Evolutionary conservation across 2,888 invertebrate genomes (phyloP), one percentile per base, ranked within the genome.

Genomic region (Netelia inedita): DNA sequence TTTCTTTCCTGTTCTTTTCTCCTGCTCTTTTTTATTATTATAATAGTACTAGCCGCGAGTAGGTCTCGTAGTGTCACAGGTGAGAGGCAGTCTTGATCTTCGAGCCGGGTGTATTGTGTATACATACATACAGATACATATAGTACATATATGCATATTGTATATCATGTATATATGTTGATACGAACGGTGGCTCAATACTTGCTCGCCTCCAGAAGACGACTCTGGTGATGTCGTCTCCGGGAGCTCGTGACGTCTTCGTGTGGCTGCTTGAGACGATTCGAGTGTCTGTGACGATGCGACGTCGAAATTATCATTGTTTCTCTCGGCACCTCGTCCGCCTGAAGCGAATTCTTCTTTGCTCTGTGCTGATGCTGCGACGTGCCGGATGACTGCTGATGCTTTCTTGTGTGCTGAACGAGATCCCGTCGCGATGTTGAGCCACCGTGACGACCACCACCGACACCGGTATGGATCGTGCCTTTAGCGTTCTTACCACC

Each of bases 361-460:
- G 82, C 79, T 69, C 84, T 85, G 73, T 87, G 80, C 87, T 82
- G 78, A 16, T 81, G 86, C 71, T 57, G 63, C 74, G 78, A 72
- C 84, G 84, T 76, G 76, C 72, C 28, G 73, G 79, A 23, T 73
- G 59, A 61, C 16, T 85, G 74, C 10, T 84, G 80, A 68, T 71
- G 68, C 35, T 82, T 81, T 80, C 79, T 79, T 78, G 72, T 61
- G 28, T 82, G 80, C 3, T 72, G 79, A 16, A 85, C 61, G 43
- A 71, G 23, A 73, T 86, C 82, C 23, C 82, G 86, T 74, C 82
- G 79, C 11, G 74, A 59, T 57, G 79, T 59, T 19, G 91, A 94
- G 94, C 88, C 94, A 93, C 85, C 91, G 93, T 90, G 94, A 94
- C 79, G 94, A 91, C 28, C 94, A 94, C 87, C 94, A 93, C 83